A percentile compares a stretch with the other conserved stretches of the same genome.
phyloP scores from a whole-genome alignment of 2,797 vertebrate species.

The Dallia pectoralis region DNA sequence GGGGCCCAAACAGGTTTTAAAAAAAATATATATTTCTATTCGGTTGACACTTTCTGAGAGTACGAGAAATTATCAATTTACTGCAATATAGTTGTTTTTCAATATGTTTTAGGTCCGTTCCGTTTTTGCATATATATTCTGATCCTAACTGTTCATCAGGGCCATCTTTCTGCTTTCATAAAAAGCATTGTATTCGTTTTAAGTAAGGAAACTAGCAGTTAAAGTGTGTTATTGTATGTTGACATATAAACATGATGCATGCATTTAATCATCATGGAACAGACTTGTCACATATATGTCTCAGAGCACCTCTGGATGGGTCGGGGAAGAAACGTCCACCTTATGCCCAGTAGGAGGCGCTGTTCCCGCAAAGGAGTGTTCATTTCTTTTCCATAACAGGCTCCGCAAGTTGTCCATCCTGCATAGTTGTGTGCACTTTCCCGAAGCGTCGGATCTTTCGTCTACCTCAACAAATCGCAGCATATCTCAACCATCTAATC shows the following conservation, averaged over 20 bases:
- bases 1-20: too few relatives aligned
- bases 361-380: background rate
- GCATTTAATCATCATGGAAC: background rate
- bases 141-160: too few relatives aligned
- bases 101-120: too few relatives aligned
- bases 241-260: background rate
- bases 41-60: too few relatives aligned
- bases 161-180: too few relatives aligned
- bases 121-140: too few relatives aligned
- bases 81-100: too few relatives aligned
- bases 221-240: background rate
- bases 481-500: background rate
- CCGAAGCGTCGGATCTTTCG: background rate
- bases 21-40: too few relatives aligned
- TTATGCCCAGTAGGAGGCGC: conserved; percentile 9
- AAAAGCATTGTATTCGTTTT: too few relatives aligned
- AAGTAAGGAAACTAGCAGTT: background rate
- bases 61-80: too few relatives aligned
- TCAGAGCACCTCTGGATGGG: background rate
- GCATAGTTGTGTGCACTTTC: conserved; percentile 1
- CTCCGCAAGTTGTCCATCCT: background rate
- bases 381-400: conserved; percentile 29
- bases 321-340: background rate
- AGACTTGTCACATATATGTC: background rate
- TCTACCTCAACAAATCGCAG: background rate